These are phyloP conservation scores for Auanema sp. DNA, from an alignment of 2,888 invertebrate genomes.

Conservation along the genomic window DNA sequence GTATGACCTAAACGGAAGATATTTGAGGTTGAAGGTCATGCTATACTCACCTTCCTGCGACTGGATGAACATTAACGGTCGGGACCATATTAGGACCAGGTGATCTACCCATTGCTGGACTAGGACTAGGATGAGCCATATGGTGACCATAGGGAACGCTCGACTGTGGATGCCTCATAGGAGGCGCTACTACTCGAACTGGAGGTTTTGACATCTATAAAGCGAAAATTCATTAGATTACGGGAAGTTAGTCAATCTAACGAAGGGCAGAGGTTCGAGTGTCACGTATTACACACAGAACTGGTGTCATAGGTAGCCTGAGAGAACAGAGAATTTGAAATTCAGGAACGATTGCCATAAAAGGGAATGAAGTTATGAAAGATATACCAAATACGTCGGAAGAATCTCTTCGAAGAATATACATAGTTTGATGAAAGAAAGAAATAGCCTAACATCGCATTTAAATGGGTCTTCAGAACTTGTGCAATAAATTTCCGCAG, in stretches of 20 bases:
- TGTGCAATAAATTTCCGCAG: too few relatives aligned
- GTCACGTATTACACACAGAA: too few relatives aligned
- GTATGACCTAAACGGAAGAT: constrained; percentile 36
- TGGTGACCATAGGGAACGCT: not conserved
- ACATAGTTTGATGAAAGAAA: too few relatives aligned
- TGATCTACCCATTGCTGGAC: constrained; percentile 6
- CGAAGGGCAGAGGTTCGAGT: not conserved
- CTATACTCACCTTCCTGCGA: constrained; percentile 26
- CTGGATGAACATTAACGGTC: constrained; percentile 42
- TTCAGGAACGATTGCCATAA: too few relatives aligned
- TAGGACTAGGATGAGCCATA: constrained; percentile 7
- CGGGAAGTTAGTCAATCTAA: not conserved
- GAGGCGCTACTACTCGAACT: constrained; percentile 37
- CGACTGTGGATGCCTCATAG: constrained; percentile 13
- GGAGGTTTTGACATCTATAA: constrained; percentile 49
- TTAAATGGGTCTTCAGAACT: too few relatives aligned
- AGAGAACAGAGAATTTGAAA: too few relatives aligned
- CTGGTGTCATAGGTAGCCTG: too few relatives aligned
- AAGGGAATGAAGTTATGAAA: too few relatives aligned
- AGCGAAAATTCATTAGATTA: not conserved
- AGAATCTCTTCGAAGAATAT: too few relatives aligned
- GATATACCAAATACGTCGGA: too few relatives aligned
- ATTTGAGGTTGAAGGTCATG: too few relatives aligned
- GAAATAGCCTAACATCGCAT: too few relatives aligned
- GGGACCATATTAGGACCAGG: constrained; percentile 24